Evolutionary conservation across 2,113 vertebrate genomes (phyloP).

Genomic region (Panthera tigris): DNA sequence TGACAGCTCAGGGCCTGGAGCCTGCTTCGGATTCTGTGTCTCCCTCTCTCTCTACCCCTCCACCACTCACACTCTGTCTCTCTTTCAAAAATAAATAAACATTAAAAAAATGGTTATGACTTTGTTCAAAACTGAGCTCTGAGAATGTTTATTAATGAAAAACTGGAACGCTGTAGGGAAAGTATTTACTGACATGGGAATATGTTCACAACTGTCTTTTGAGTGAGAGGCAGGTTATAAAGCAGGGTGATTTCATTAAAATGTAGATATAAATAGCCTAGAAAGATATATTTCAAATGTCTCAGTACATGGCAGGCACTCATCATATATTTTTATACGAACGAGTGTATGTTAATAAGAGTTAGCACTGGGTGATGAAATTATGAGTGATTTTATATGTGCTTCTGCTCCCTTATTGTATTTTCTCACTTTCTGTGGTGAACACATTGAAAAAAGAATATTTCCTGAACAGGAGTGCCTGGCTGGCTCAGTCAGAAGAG

Average conservation of each 20-base stretch:
- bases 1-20: no score
- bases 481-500: not conserved
- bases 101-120: not conserved
- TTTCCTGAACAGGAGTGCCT: not conserved
- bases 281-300: not conserved
- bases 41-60: no score
- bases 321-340: not conserved
- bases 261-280: not conserved
- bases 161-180: not conserved
- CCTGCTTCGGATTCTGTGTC: no score
- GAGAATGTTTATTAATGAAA: not conserved
- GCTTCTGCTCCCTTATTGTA: not conserved
- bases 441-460: not conserved
- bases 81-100: no score
- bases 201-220: not conserved
- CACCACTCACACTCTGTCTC: no score
- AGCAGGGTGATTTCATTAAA: slow-evolving; percentile 18
- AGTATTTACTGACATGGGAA: not conserved
- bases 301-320: not conserved
- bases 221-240: not conserved
- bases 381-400: not conserved
- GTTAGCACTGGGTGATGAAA: not conserved
- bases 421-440: not conserved
- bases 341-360: not conserved
- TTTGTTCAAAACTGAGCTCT: not conserved